Evolutionary conservation across 2,797 vertebrate species (phyloP).

Genomic region (Adrianichthys oophorus): DNA sequence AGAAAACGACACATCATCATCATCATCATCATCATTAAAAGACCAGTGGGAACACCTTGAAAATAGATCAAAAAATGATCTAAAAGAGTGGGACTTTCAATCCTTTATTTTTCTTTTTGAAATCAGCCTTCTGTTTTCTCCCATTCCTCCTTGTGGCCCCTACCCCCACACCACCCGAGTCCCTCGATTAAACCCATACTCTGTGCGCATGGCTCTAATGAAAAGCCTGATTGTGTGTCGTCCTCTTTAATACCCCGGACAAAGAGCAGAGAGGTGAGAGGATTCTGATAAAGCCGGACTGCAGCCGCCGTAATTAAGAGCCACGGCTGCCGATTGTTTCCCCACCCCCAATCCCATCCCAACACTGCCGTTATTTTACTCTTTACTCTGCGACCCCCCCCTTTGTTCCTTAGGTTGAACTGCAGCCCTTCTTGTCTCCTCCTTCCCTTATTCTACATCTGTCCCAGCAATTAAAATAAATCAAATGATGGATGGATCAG

Average conservation of each 20-base stretch:
- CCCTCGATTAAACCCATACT: constrained; percentile 75
- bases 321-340: constrained; percentile 72
- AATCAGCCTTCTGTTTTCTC: constrained; percentile 13
- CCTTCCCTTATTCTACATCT: neutral
- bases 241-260: constrained; percentile 89
- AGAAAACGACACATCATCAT: too few relatives aligned
- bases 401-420: constrained; percentile 33
- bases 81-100: neutral
- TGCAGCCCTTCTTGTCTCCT: constrained; percentile 9
- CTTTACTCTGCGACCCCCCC: constrained; percentile 43
- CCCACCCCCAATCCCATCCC: constrained; percentile 13
- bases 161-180: constrained; percentile 47
- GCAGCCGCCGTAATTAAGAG: constrained; percentile 91
- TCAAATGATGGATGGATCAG: constrained; percentile 31
- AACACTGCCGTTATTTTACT: constrained; percentile 8
- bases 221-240: constrained; percentile 95
- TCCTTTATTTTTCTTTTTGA: neutral
- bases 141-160: constrained; percentile 21
- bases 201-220: constrained; percentile 90
- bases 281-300: constrained; percentile 87
- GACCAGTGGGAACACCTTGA: too few relatives aligned
- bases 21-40: too few relatives aligned
- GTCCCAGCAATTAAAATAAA: constrained; percentile 34
- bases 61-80: neutral
- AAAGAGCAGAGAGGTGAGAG: constrained; percentile 89